Evolutionary conservation across 1,140 invertebrate genomes (phyloP).

Genomic region (Diploscapter pachys): DNA sequence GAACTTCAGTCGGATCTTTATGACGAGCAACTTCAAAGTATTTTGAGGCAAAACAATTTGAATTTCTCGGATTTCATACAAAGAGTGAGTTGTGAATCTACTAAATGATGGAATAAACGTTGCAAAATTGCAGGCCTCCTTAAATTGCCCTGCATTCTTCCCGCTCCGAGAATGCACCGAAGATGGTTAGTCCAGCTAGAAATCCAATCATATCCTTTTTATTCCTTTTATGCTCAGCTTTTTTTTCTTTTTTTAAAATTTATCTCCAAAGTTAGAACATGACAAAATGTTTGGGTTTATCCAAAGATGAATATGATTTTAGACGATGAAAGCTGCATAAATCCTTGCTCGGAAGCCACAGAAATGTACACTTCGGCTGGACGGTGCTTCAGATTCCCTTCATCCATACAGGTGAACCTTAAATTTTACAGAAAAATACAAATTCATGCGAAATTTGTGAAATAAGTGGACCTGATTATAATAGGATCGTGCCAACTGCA

Average conservation of each 20-base stretch:
- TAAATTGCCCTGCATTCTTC: conserved; percentile 44
- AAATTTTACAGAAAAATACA: background rate
- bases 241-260: conserved; percentile 13
- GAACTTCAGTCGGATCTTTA: conserved; percentile 37
- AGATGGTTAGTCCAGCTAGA: background rate
- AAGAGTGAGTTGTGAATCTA: background rate
- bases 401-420: conserved; percentile 31
- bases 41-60: conserved; percentile 1
- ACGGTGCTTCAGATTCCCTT: conserved; percentile 45
- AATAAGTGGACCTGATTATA: no score
- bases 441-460: no score
- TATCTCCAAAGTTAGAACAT: conserved; percentile 35
- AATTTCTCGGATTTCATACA: background rate
- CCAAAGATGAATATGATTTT: conserved; percentile 44
- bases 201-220: background rate
- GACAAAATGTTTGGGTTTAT: conserved; percentile 17
- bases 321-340: conserved; percentile 46
- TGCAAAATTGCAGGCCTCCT: conserved; percentile 23
- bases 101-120: background rate
- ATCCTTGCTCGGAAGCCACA: background rate
- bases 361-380: conserved; percentile 1
- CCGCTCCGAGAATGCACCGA: background rate
- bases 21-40: conserved; percentile 23
- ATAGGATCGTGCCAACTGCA: no score
- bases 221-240: background rate